Evolutionary conservation across 2,888 invertebrate genomes (phyloP), one percentile per base, ranked within the genome.

Genomic region (Lasius platythorax): DNA sequence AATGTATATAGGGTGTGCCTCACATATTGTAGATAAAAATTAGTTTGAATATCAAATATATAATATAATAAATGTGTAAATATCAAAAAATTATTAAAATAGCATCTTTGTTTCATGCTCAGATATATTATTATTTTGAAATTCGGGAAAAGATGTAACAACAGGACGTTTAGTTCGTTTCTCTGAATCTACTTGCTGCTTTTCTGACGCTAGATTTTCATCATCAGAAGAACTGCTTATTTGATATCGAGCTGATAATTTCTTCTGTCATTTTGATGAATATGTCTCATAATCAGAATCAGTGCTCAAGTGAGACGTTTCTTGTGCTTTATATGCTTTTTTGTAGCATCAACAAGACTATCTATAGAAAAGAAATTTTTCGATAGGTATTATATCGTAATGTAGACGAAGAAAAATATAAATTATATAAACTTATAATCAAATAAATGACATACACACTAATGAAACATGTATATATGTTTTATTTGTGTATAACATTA

Each of bases 11-110:
- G 23, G 23, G 23, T 23, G 23, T 33, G 30, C 2, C 58, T 61
- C 5, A 61, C 58, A 61, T 23, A 63, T 63, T 63, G 33, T 63
- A 37, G 8, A 11, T 58, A 63, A 63, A 33, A 33, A 37, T 63
- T 33, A 33, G 37, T 63, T 33, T 33, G 2, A 64, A 64, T 64
- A 64, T 64, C 3, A 33, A 8, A 30, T 61, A 61, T 61, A 61
- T 61, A 61, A 61, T 61, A 61, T 30, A 61, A 61, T 61, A 61
- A 61, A 63, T 64, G 37, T 64, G 11, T 64, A 64, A 64, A 37
- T 37, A 37, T 64, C 37, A 1, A 37, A n/a, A 37, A 37, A 33
- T 64, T 18, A 64, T 37, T 64, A 64, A 33, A 37, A 64, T 64
- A 3, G 12, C 18, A 37, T 64, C 18, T 33, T 64, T 64, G 3